Evolutionary conservation across 2,888 invertebrate species (phyloP), one percentile per base, ranked within the genome.

Genomic region (Leptura quadrifasciata): DNA sequence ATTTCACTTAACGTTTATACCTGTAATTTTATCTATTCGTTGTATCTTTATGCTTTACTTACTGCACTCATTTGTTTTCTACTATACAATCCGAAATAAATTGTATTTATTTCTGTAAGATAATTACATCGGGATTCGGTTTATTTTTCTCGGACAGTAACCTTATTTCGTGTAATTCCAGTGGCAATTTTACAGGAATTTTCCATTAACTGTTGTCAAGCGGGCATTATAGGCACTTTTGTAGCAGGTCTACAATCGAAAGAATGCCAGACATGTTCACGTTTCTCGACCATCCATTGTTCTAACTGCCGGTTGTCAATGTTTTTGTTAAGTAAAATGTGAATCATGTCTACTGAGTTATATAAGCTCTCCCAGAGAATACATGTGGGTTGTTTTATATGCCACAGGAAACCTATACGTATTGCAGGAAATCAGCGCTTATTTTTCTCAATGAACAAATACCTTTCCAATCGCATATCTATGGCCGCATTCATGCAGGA

Each of bases 341-440:
- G 71, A 61, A 61, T 71, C 71, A 61, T 71, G 71, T 71, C 71
- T 47, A 47, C 47, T 47, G 71, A 71, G 61, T 71, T 71, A 71
- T 71, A 52, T 52, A 61, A 71, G 71, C 71, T 24, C 47, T 47
- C 15, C 21, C 47, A 27, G 61, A 71, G 60, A 47, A 47, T 61
- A 27, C 24, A 52, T 61, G 60, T 65, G 57, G 52, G 39, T 39
- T 27, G 61, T 18, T 10, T 60, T 58, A 21, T 58, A 54, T 58
- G 60, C 21, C 57, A 58, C 58, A 39, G 69, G 65, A 65, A 65
- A 65, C 52, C 39, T 47, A 65, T 65, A 52, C 20, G 47, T 65
- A 47, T 65, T 65, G 35, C 65, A 65, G 65, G 55, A 68, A 68
- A 68, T 68, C 31, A 20, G 31, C 47, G 21, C 58, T 21, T 47